Conservation (phyloP, 2,888 invertebrate species). For the Epirrita christyi region DNA sequence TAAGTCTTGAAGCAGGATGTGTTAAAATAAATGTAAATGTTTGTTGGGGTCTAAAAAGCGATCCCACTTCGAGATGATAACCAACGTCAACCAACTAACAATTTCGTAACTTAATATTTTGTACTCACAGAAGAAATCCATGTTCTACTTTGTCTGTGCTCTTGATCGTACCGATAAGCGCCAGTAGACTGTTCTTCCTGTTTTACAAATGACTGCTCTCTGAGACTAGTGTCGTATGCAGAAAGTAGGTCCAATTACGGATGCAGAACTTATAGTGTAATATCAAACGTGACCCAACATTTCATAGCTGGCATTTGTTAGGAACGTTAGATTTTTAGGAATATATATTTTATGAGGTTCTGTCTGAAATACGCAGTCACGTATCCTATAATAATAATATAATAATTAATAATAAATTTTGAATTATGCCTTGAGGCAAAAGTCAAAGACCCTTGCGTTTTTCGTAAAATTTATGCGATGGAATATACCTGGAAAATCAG, state of each 20-base stretch:
- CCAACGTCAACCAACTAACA: too few relatives aligned
- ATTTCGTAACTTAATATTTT: too few relatives aligned
- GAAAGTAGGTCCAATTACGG: slow-evolving; percentile 6
- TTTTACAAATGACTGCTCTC: not conserved
- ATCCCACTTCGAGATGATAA: too few relatives aligned
- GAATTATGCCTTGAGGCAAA: slow-evolving; percentile 9
- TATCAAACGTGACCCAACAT: not conserved
- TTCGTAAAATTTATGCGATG: slow-evolving; percentile 8
- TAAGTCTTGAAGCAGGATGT: too few relatives aligned
- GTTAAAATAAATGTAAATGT: too few relatives aligned
- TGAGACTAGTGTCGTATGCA: not conserved
- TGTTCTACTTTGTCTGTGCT: too few relatives aligned
- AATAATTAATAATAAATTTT: too few relatives aligned
- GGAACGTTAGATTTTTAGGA: not conserved
- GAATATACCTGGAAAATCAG: not conserved
- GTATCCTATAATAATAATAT: not conserved
- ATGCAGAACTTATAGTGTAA: slow-evolving; percentile 1
- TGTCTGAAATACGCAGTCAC: not conserved
- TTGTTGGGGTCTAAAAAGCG: too few relatives aligned
- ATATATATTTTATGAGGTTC: slow-evolving; percentile 1
- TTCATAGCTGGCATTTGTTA: not conserved
- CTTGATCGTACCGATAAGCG: too few relatives aligned
- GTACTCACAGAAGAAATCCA: too few relatives aligned
- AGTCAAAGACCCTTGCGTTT: slow-evolving; percentile 16
- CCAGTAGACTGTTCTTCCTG: not conserved